Evolutionary conservation across 2,797 vertebrate genomes (phyloP), one percentile per base, ranked within the genome.

Genomic region (Cyprinodon diabolis): DNA sequence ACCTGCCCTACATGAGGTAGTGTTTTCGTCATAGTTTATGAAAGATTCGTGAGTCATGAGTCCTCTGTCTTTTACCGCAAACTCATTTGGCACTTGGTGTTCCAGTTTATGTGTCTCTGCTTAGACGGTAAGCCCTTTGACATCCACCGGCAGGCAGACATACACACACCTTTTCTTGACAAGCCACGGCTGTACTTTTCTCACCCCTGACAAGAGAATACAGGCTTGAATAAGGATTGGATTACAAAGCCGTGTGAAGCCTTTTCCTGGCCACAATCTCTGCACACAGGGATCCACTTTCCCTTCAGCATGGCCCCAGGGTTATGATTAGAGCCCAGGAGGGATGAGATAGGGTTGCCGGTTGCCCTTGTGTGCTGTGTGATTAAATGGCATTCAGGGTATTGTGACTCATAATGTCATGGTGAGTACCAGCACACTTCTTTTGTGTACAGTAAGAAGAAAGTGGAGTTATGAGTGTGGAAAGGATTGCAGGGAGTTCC

Each of bases 221-320:
- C 82, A 82, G 77, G 76, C 83, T 68, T 80, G 84, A 80, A 74
- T 81, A 21, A 77, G 90, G 89, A 84, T 94, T 79, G 78, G 76
- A 93, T 95, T 95, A 92, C 94, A 95, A 93, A 94, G 93, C 81
- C 85, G 87, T 35, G 69, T 76, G 86, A 88, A 92, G 84, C 83
- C 81, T 75, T 84, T 82, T 86, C 82, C 89, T 81, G 84, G 79
- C 87, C 90, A 69, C 88, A 86, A 82, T 89, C 84, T 85, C 80
- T 73, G 74, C 68, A 77, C 75, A 77, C 3, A 1, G 55, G 82
- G 89, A 91, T 93, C 89, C 66, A 83, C 90, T 94, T 93, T 91
- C 91, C 82, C 81, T 72, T 66, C 77, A 71, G 78, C 76, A 74
- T 40, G 40, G 78, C 84, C 79, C 69, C 83, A 87, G 84, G 89